Percentiles rank a stretch among this genome's conserved stretches.
phyloP scores from a whole-genome alignment of 2,797 vertebrate species.

The Micropoecilia bifurca region DNA sequence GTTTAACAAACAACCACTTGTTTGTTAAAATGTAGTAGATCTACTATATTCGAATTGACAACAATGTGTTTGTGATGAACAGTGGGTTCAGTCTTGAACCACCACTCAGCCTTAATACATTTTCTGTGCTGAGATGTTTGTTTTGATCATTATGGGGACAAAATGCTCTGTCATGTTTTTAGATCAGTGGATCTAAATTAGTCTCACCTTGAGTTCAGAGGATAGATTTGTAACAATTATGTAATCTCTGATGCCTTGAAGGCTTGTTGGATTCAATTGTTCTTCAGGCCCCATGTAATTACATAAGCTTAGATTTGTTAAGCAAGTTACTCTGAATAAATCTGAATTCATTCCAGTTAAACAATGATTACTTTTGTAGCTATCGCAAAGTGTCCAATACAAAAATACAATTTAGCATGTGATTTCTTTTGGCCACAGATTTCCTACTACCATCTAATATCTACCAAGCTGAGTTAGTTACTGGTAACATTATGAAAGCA shows the following conservation, averaged over 20 bases:
- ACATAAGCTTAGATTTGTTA: too few relatives aligned
- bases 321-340: too few relatives aligned
- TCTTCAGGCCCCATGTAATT: not conserved
- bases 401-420: not conserved
- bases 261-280: not conserved
- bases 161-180: too few relatives aligned
- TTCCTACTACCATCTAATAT: not conserved
- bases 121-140: too few relatives aligned
- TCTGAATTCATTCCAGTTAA: not conserved
- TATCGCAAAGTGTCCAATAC: not conserved
- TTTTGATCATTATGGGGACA: too few relatives aligned
- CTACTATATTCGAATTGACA: too few relatives aligned
- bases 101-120: too few relatives aligned
- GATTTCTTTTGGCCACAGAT: not conserved
- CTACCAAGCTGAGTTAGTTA: not conserved
- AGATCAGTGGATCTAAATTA: too few relatives aligned
- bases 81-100: too few relatives aligned
- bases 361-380: not conserved
- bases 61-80: too few relatives aligned
- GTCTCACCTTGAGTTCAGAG: not conserved
- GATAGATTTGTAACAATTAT: not conserved
- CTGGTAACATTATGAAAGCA: not conserved
- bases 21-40: too few relatives aligned
- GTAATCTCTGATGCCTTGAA: not conserved
- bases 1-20: too few relatives aligned